phyloP scores from a whole-genome alignment of 2,888 invertebrate genomes.

The Pammene fasciana region DNA sequence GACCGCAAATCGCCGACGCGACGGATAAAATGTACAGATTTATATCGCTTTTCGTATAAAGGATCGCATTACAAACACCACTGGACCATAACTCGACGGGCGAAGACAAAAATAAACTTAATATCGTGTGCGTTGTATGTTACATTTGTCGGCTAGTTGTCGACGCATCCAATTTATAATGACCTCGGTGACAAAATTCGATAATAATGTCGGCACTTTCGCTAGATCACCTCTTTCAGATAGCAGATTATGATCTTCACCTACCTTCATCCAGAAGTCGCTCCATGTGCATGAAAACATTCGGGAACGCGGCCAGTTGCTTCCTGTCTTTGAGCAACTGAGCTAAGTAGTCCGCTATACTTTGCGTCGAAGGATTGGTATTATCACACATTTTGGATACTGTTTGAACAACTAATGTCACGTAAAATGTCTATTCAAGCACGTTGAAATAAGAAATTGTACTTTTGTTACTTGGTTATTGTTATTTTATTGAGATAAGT shows the following conservation, averaged over 20 bases:
- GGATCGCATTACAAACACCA: slow-evolving; percentile 81
- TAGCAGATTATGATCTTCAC: slow-evolving; percentile 64
- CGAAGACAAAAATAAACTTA: slow-evolving; percentile 83
- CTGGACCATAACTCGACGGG: slow-evolving; percentile 82
- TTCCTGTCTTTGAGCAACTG: slow-evolving; percentile 99
- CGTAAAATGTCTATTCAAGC: slow-evolving; percentile 75
- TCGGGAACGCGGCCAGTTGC: slow-evolving; percentile 99
- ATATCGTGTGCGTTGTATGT: slow-evolving; percentile 81
- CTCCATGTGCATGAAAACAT: slow-evolving; percentile 99
- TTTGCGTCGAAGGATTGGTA: slow-evolving; percentile 91
- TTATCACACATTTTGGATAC: slow-evolving; percentile 82
- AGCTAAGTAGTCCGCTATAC: slow-evolving; percentile 99
- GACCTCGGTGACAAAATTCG: slow-evolving; percentile 72
- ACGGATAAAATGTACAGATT: slow-evolving; percentile 69
- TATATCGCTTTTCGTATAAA: slow-evolving; percentile 75
- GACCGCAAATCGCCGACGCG: slow-evolving; percentile 74
- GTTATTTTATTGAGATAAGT: slow-evolving; percentile 78
- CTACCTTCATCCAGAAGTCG: slow-evolving; percentile 99
- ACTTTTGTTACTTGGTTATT: slow-evolving; percentile 80
- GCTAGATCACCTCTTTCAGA: slow-evolving; percentile 59
- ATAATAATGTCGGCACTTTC: slow-evolving; percentile 57
- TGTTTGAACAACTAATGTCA: slow-evolving; percentile 72
- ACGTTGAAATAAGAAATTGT: slow-evolving; percentile 74
- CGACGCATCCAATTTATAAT: slow-evolving; percentile 80
- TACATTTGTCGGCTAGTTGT: slow-evolving; percentile 80